Base-by-base conservation (phyloP, 1,140 invertebrate species). In the Antheraea pernyi region DNA sequence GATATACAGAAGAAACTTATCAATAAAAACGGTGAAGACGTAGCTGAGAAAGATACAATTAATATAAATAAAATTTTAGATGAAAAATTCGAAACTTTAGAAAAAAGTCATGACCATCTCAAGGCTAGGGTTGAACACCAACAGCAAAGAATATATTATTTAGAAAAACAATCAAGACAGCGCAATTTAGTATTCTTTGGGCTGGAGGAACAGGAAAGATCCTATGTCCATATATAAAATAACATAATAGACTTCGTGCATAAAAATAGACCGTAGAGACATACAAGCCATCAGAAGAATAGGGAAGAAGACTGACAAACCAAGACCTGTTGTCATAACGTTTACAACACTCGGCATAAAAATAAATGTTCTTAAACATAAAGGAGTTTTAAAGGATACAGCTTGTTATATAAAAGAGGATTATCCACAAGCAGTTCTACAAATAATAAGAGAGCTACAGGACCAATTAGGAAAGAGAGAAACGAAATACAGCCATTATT, bases 31-130 rank as follows among this genome's bases (percentile, higher is more conserved):
- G 46, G 18, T 10, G 65, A 66, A 42, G 48, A 66, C 4, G 37
- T 66, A 3, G 53, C 46, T 7, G 65, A 66, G 37, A 19, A 66
- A 6, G 65, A 58, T 19, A 66, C 65, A 18, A 22, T 22, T 0
- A 66, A 66, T 48, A 60, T 60, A 60, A 60, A 60, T 60, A 60
- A 60, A 18, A 60, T 60, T 19, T 22, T 58, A 66, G 19, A 66
- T 6, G 37, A 58, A 22, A 66, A 66, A 58, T 66, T 58, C 9
- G 8, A 19, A 30, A 42, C 10, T 13, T 66, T 37, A 22, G 65
- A 53, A 58, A 19, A 36, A 58, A 66, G 58, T 13, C 48, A 66
- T 36, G 65, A 66, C 58, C 22, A 53, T 13, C 48, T 58, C 22
- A 66, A 66, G 30, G n/a, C 7, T 13, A 66, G 46, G 19, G 18